Evolutionary conservation across 2,797 vertebrate genomes (phyloP), one percentile per base, ranked within the genome.

Genomic region (Sebastes hubbsi): DNA sequence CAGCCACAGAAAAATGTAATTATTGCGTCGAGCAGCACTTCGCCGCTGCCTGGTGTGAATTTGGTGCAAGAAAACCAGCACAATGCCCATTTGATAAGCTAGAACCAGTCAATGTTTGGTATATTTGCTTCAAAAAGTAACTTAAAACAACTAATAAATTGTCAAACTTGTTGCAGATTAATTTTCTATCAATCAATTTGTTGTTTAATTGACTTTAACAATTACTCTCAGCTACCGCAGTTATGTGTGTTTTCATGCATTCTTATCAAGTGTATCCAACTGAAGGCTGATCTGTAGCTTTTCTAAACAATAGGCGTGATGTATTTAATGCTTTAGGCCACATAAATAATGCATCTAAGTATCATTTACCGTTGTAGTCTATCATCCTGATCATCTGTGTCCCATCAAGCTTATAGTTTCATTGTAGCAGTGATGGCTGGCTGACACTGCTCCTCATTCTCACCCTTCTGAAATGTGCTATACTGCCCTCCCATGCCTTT

Each of bases 381-480:
- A 3, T 75, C 76, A 63, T 77, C 36, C 54, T 80, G 62, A 49
- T 86, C 29, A 11, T 72, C 11, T 78, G 36, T 36, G 71, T 83
- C 72, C 54, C 61, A 46, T 86, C 56, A 72, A 80, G 66, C 76
- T 29, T 72, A 56, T 9, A 75, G 83, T 72, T 79, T 85, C 30
- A 75, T 27, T 79, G 81, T 76, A 73, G 69, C 80, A 69, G 66
- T 83, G 78, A 79, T 72, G 72, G 78, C 89, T 88, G 88, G 83
- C 85, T 77, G 78, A 77, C 80, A 67, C 83, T 84, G 80, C 83
- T 86, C 20, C 52, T 81, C 86, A 82, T 90, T 77, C 74, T 87
- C 81, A 79, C 66, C 59, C 46, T 18, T 82, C 65, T 85, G 56
- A 82, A 75, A 82, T 63, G 56, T 82, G 78, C 79, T 79, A 0